Evolutionary conservation across 2,888 invertebrate genomes (phyloP), one percentile per base, ranked within the genome.

Genomic region (Rhaphigaster nebulosa): DNA sequence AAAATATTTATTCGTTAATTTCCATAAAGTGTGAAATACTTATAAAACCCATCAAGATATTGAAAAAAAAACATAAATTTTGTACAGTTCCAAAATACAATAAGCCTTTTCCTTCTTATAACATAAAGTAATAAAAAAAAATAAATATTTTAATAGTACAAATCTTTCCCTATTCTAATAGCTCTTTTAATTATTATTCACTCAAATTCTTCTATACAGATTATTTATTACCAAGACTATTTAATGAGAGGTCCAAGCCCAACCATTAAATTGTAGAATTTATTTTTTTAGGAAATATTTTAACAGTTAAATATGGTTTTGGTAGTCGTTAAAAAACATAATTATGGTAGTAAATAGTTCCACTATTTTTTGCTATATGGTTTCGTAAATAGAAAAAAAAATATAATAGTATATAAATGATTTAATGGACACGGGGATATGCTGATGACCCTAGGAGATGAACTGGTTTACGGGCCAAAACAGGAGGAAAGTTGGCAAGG

Each of bases 401-500:
- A 5, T 1, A 20, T 76, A 76, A 20, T 76, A 23, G 1, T 38
- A 38, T 20, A 34, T 20, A 38, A 38, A 76, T 76, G 45, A 45
- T 84, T 84, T n/a, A 45, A 84, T 84, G 84, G 84, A 45, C 1
- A n/a, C n/a, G 26, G 13, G 26, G 0, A 18, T 8, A 76, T 34
- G 38, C 0, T 38, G 26, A 45, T 41, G 41, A 41, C 0, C 18
- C 80, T 41, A 80, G 41, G 38, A 80, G 41, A 41, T 50, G 84
- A 50, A 84, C 84, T 84, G 41, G 84, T 84, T 84, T 84, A 23
- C 20, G n/a, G 84, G 41, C 45, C 84, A 12, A 84, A 84, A 84
- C 84, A 26, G 45, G 20, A 50, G 84, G 84, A 84, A 84, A 84
- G 45, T 84, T 84, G 26, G 84, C 84, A 84, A 84, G 84, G 80